Evolutionary conservation across 1,140 invertebrate species (phyloP).

Genomic region (Laodelphax striatellus): DNA sequence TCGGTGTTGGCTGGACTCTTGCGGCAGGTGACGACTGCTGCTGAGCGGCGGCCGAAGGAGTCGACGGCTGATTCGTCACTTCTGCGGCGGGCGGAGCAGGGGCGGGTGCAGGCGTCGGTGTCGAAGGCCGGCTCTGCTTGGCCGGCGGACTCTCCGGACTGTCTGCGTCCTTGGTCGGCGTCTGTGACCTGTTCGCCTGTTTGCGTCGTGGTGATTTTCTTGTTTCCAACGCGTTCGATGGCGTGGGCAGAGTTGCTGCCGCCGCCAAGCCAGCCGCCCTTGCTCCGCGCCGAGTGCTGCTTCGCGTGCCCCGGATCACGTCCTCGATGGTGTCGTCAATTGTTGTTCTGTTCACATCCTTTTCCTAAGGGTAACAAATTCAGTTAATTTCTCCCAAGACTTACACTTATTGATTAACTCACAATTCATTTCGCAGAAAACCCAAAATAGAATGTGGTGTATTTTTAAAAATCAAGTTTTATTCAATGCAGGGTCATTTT

Average conservation of each 20-base stretch:
- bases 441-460: no score
- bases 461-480: no score
- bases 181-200: not conserved
- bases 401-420: not conserved
- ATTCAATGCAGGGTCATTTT: no score
- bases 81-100: not conserved
- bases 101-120: constrained; percentile 22
- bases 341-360: constrained; percentile 56
- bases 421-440: not conserved
- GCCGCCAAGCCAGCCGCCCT: constrained; percentile 19
- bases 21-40: not conserved
- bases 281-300: constrained; percentile 27
- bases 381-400: not conserved
- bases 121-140: constrained; percentile 26
- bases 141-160: constrained; percentile 28
- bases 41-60: not conserved
- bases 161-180: not conserved
- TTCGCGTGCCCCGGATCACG: constrained; percentile 32
- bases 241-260: constrained; percentile 12
- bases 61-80: not conserved
- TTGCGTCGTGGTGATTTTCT: constrained; percentile 21
- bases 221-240: constrained; percentile 6
- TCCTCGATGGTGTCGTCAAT: constrained; percentile 81
- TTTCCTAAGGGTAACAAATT: constrained; percentile 39
- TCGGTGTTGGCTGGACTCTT: constrained; percentile 15